Evolutionary conservation across 2,113 vertebrate species (phyloP).

Genomic region (Atractosteus spatula): DNA sequence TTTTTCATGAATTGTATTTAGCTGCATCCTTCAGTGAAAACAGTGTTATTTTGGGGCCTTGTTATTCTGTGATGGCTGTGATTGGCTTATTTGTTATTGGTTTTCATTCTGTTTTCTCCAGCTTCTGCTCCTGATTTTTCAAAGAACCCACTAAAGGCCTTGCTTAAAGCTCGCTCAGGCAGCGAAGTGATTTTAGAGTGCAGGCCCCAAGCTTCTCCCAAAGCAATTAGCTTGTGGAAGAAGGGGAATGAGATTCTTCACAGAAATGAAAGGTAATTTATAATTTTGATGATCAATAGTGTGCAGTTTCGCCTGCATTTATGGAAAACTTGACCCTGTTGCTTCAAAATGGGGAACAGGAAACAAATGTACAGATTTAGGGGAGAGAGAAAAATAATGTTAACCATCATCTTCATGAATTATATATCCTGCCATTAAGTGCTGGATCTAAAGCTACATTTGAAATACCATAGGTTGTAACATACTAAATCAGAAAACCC

Average conservation of each 20-base stretch:
- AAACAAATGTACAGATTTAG: neutral
- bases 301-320: neutral
- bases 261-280: slow-evolving; percentile 78
- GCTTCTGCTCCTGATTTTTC: slow-evolving; percentile 90
- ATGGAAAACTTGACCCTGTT: slow-evolving; percentile 14
- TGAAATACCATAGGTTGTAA: too few relatives aligned
- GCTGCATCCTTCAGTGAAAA: neutral
- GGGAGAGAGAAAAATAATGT: neutral
- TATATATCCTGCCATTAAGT: neutral
- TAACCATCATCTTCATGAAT: neutral
- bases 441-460: too few relatives aligned
- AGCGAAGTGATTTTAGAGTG: slow-evolving; percentile 86
- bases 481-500: too few relatives aligned
- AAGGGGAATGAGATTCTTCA: slow-evolving; percentile 78
- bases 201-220: slow-evolving; percentile 85
- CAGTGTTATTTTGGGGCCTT: neutral
- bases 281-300: slow-evolving; percentile 22
- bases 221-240: slow-evolving; percentile 83
- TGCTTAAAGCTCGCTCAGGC: slow-evolving; percentile 83
- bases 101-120: slow-evolving; percentile 48
- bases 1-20: too few relatives aligned
- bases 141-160: slow-evolving; percentile 72
- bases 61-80: neutral
- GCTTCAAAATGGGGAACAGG: slow-evolving; percentile 16
- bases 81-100: too few relatives aligned